Evolutionary conservation across 2,797 vertebrate genomes (phyloP).

Genomic region (Rhinichthys osculus): DNA sequence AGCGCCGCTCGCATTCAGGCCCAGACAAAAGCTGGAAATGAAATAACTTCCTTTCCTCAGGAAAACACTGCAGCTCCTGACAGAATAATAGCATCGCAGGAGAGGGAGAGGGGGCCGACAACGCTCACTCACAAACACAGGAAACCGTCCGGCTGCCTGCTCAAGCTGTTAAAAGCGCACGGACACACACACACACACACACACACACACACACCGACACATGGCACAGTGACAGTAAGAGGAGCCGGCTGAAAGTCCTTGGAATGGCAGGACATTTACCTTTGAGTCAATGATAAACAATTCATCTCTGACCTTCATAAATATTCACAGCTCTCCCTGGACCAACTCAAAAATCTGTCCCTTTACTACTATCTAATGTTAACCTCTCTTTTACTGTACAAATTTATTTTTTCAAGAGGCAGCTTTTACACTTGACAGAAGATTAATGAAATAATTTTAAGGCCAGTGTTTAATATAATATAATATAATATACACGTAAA

Average conservation of each 20-base stretch:
- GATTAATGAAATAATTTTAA: background rate
- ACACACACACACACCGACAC: constrained; percentile 67
- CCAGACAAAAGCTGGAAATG: constrained; percentile 99
- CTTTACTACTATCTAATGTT: constrained; percentile 34
- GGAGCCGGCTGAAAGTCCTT: constrained; percentile 50
- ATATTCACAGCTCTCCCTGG: constrained; percentile 55
- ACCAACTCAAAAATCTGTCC: constrained; percentile 40
- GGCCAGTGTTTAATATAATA: background rate
- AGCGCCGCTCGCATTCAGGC: constrained; percentile 94
- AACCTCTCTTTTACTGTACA: constrained; percentile 39
- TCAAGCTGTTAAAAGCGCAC: constrained; percentile 82
- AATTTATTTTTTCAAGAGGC: constrained; percentile 14
- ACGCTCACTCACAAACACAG: constrained; percentile 82
- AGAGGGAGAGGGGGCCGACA: constrained; percentile 79
- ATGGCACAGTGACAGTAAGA: constrained; percentile 60
- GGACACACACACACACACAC: constrained; percentile 69
- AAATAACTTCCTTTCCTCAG: constrained; percentile 96
- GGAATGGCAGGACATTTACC: constrained; percentile 62
- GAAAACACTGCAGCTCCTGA: constrained; percentile 89
- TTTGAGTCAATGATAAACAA: constrained; percentile 66
- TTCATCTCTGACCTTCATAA: constrained; percentile 74
- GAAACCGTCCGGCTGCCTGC: constrained; percentile 90
- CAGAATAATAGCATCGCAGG: constrained; percentile 94
- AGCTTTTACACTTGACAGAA: constrained; percentile 1
- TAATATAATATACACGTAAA: background rate